Evolutionary conservation across 2,888 invertebrate genomes (phyloP).

Genomic region (Chymomyza amoena): DNA sequence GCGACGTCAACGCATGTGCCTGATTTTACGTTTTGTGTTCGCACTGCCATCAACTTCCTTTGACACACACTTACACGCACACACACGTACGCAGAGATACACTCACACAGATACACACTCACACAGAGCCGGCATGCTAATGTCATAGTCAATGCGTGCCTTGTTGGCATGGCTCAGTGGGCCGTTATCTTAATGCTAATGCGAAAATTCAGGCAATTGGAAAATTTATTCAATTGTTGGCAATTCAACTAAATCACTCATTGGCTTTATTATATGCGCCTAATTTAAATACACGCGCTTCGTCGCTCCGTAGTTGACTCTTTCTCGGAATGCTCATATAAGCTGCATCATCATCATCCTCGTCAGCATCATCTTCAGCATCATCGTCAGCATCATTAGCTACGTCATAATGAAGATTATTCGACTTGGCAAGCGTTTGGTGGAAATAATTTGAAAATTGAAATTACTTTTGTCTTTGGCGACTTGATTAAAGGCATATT

Average conservation of each 20-base stretch:
- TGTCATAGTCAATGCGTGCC: conserved; percentile 29
- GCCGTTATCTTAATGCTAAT: conserved; percentile 65
- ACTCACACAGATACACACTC: background rate
- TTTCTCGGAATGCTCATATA: conserved; percentile 9
- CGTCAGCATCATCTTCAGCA: conserved; percentile 22
- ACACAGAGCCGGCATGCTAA: conserved; percentile 15
- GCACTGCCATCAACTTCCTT: conserved; percentile 27
- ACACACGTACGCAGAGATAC: conserved; percentile 5
- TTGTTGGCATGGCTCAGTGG: conserved; percentile 20
- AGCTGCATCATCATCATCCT: background rate
- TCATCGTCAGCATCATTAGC: conserved; percentile 10
- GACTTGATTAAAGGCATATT: conserved; percentile 64
- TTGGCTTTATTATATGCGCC: conserved; percentile 70
- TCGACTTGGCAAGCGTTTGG: conserved; percentile 32
- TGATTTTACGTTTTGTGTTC: conserved; percentile 61
- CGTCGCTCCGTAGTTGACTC: conserved; percentile 2
- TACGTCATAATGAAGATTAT: conserved; percentile 16
- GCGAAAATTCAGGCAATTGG: conserved; percentile 74
- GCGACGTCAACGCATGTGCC: conserved; percentile 38
- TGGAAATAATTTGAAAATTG: conserved; percentile 71
- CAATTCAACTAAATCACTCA: conserved; percentile 74
- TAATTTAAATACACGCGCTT: conserved; percentile 63
- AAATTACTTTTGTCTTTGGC: conserved; percentile 58
- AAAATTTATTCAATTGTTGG: conserved; percentile 77
- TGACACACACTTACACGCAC: background rate